A percentile compares a stretch with the other conserved stretches of the same genome.
These are phyloP conservation scores for Alviniconcha strummeri DNA, from an alignment of 2,888 invertebrate genomes.

Conservation along the genomic window DNA sequence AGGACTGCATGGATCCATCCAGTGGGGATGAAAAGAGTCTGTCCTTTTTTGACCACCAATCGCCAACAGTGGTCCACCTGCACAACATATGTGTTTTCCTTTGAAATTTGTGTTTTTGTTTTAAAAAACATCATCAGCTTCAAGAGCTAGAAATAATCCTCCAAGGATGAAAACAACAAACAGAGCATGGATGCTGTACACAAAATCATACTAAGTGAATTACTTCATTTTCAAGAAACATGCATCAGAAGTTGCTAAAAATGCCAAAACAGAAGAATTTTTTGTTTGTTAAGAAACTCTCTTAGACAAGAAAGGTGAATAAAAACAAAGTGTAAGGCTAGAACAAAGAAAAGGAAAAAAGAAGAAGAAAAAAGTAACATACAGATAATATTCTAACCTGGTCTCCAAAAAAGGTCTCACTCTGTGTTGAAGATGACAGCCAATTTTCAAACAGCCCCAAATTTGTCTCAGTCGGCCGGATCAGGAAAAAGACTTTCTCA, in stretches of 20 bases:
- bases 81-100: neutral
- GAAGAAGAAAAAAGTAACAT: neutral
- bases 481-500: constrained; percentile 97
- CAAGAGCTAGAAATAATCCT: too few relatives aligned
- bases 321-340: too few relatives aligned
- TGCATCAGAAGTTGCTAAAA: too few relatives aligned
- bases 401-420: constrained; percentile 80
- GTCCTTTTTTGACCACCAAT: constrained; percentile 84
- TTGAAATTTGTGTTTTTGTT: too few relatives aligned
- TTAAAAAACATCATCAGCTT: too few relatives aligned
- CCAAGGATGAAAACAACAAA: too few relatives aligned
- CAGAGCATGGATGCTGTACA: too few relatives aligned
- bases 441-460: constrained; percentile 77
- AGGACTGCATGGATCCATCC: constrained; percentile 96
- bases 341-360: neutral
- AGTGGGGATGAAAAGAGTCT: constrained; percentile 92
- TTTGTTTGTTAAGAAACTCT: too few relatives aligned
- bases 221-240: too few relatives aligned
- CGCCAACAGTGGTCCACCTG: constrained; percentile 84
- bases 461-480: constrained; percentile 77
- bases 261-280: too few relatives aligned
- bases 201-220: too few relatives aligned
- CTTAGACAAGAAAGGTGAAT: too few relatives aligned
- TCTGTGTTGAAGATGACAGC: constrained; percentile 75
- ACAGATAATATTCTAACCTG: constrained; percentile 73